Conservation (phyloP, 64 coral and sea anemone genomes). For the Montipora capricornis region DNA sequence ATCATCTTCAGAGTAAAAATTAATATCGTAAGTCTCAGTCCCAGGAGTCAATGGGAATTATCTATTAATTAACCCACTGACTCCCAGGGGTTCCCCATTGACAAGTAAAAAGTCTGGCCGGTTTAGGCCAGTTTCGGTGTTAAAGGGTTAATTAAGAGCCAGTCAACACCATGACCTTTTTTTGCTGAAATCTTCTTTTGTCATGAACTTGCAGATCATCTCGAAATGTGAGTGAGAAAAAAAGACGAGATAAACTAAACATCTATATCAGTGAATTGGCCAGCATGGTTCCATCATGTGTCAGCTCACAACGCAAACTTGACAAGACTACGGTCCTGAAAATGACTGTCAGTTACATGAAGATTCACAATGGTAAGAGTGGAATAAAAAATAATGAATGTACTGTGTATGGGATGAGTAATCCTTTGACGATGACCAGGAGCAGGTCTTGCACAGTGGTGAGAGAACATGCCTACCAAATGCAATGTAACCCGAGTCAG, state of each 20-base stretch:
- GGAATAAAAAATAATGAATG: neutral
- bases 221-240: conserved; percentile 95
- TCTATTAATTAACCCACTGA: too few species aligned
- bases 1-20: too few species aligned
- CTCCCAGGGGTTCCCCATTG: too few species aligned
- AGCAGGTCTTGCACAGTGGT: too few species aligned
- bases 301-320: conserved; percentile 78
- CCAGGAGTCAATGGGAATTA: too few species aligned
- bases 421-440: too few species aligned
- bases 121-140: too few species aligned
- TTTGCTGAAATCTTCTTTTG: neutral
- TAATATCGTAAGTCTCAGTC: too few species aligned
- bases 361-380: conserved; percentile 91
- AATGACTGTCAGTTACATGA: conserved; percentile 93
- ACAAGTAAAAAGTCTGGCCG: too few species aligned
- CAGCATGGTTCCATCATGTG: conserved; percentile 81
- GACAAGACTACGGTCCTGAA: conserved; percentile 94
- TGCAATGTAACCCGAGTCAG: too few species aligned
- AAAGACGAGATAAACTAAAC: conserved; percentile 90
- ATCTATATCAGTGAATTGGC: conserved; percentile 93
- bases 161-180: neutral
- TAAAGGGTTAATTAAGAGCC: too few species aligned
- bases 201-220: conserved; percentile 41
- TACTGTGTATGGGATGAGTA: neutral
- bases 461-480: too few species aligned